phyloP scores from a whole-genome alignment of 2,113 vertebrate species.

The Pterocles burchelli region DNA sequence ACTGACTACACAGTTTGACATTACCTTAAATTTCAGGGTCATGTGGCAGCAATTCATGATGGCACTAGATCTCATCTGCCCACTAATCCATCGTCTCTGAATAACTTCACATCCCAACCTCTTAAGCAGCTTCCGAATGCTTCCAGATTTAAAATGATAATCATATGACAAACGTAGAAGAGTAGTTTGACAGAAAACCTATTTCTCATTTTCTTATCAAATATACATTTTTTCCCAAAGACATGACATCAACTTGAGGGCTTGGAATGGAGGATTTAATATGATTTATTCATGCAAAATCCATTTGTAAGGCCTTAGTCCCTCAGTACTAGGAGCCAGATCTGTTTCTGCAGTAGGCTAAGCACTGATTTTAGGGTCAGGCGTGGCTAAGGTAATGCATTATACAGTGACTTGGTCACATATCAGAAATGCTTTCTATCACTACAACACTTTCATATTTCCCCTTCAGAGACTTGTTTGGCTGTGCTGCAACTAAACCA shows the following conservation, averaged over 20 bases:
- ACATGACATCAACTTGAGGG: background rate
- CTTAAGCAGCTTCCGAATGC: background rate
- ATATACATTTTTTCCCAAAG: background rate
- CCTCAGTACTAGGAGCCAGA: background rate
- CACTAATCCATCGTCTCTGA: background rate
- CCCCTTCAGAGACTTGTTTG: background rate
- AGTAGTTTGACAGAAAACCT: background rate
- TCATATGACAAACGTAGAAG: background rate
- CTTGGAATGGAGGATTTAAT: background rate
- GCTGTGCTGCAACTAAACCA: background rate
- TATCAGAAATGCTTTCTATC: background rate
- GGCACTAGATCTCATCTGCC: background rate
- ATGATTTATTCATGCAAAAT: background rate
- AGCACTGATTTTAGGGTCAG: background rate
- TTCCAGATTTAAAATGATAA: slow-evolving; percentile 5
- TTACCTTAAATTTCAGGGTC: background rate
- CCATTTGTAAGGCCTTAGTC: background rate
- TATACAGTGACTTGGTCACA: background rate
- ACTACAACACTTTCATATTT: background rate
- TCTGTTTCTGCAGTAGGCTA: background rate
- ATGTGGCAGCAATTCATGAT: background rate
- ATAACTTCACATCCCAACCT: slow-evolving; percentile 8
- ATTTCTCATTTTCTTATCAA: background rate
- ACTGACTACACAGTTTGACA: background rate
- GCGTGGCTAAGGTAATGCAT: background rate